Evolutionary conservation across 1,140 invertebrate species (phyloP).

Genomic region (Drosophila malerkotliana): DNA sequence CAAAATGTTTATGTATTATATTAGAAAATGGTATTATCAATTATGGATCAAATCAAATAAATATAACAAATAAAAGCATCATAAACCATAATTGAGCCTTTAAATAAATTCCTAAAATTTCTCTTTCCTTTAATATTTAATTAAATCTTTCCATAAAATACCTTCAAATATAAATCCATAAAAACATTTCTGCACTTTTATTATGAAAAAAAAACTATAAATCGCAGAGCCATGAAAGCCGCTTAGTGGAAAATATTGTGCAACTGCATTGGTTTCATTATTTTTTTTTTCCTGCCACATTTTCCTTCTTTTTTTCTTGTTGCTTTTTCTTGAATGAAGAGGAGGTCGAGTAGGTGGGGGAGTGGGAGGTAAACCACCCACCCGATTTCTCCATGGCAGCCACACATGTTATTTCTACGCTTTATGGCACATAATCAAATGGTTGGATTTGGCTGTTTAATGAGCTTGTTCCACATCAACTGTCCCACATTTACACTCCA

Average conservation of each 20-base stretch:
- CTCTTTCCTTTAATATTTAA: too few species aligned
- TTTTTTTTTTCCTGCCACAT: background rate
- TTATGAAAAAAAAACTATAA: background rate
- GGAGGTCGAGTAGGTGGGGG: too few species aligned
- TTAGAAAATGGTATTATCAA: too few species aligned
- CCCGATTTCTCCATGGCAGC: background rate
- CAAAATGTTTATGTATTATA: too few species aligned
- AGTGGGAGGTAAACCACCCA: background rate
- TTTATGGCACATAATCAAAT: conserved; percentile 67
- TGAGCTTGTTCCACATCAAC: conserved; percentile 69
- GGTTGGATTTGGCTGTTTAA: conserved; percentile 69
- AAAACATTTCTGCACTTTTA: background rate
- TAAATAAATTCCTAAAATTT: too few species aligned
- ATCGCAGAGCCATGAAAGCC: conserved; percentile 13
- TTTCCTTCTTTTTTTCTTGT: background rate
- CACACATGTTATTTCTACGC: conserved; percentile 28
- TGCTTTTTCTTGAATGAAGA: background rate
- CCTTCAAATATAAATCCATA: background rate
- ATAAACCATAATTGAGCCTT: too few species aligned
- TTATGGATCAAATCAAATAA: too few species aligned
- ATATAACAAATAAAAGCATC: too few species aligned
- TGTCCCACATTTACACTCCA: background rate
- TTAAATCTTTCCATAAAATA: background rate
- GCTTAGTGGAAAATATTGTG: conserved; percentile 22
- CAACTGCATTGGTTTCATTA: conserved; percentile 20